Base-by-base conservation (phyloP, 2,113 vertebrate species). In the Hyaena hyaena region DNA sequence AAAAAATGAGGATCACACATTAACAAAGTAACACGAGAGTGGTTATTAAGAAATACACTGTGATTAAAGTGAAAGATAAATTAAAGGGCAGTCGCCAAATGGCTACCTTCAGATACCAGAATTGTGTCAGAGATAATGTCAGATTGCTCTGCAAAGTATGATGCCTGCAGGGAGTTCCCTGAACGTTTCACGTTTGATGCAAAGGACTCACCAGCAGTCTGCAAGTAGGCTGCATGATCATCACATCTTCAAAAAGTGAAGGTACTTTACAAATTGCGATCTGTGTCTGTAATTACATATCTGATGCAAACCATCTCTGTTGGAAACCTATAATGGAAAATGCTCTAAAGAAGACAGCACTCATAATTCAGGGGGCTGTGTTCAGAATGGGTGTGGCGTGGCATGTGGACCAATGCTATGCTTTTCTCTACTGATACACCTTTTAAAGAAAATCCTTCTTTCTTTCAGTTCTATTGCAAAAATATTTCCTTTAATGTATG, bases 31-130 rank as follows among this genome's bases (percentile, higher is more conserved):
- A 88, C 71, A 45, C 48, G 58, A 66, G 53, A 97, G 65, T 7
- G 7, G 87, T 65, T 92, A 81, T 97, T 93, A 97, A 96, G 53
- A 91, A 93, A 97, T 97, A 88, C 1, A 35, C 45, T 95, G 88
- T 96, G 69, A 93, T 58, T 98, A 93, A 97, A 93, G 80, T 4
- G 86, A 84, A 87, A 94, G 48, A 85, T 83, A 91, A 98, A 98
- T 98, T 97, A 98, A 95, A 98, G 97, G 88, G 97, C 93, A 43
- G n/a, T 69, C 87, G 95, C 93, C 63, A 88, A 97, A 93, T 94
- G n/a, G 87, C 96, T 98, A 89, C 98, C 97, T 98, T 96, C 90
- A 96, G 90, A 92, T 8, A 76, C 0, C 0, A 92, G 80, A 87
- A 81, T 86, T 86, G 55, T 95, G 82, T 97, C 96, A 96, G 74